A percentile compares a stretch with the other conserved stretches of the same genome.
Conservation (phyloP, 2,888 invertebrate species). For the Patella depressa region DNA sequence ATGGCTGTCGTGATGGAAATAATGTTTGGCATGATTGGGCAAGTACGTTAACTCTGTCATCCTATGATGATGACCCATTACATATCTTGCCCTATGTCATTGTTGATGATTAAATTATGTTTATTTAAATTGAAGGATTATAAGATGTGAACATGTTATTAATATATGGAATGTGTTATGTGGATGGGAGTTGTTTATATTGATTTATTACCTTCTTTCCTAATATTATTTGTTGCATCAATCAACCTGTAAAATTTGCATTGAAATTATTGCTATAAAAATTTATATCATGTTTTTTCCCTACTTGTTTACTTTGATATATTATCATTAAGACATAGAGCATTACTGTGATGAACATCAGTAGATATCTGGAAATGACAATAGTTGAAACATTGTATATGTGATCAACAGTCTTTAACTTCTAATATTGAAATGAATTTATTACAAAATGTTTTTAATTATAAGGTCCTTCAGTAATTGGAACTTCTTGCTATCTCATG, state of each 20-base stretch:
- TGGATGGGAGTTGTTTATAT: conserved; percentile 7
- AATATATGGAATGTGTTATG: conserved; percentile 12
- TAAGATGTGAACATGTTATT: background rate
- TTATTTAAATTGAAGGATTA: background rate
- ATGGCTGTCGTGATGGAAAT: conserved; percentile 73
- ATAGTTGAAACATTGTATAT: too few species aligned
- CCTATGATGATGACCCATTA: conserved; percentile 84
- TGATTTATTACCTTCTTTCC: background rate
- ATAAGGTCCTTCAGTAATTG: too few species aligned
- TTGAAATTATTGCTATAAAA: conserved; percentile 18
- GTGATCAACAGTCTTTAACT: too few species aligned
- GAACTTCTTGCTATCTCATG: too few species aligned
- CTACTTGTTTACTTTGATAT: too few species aligned
- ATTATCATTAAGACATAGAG: too few species aligned
- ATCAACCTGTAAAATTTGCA: conserved; percentile 24
- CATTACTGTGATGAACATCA: too few species aligned
- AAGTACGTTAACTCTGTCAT: conserved; percentile 83
- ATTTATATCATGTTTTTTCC: background rate
- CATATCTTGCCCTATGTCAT: conserved; percentile 97
- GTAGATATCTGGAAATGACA: too few species aligned
- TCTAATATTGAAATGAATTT: too few species aligned
- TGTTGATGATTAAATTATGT: conserved; percentile 79
- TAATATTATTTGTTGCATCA: conserved; percentile 16
- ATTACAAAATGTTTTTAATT: too few species aligned
- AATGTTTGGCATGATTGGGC: conserved; percentile 91